Evolutionary conservation across 2,113 vertebrate species (phyloP).

Genomic region (Oostethus manadensis): DNA sequence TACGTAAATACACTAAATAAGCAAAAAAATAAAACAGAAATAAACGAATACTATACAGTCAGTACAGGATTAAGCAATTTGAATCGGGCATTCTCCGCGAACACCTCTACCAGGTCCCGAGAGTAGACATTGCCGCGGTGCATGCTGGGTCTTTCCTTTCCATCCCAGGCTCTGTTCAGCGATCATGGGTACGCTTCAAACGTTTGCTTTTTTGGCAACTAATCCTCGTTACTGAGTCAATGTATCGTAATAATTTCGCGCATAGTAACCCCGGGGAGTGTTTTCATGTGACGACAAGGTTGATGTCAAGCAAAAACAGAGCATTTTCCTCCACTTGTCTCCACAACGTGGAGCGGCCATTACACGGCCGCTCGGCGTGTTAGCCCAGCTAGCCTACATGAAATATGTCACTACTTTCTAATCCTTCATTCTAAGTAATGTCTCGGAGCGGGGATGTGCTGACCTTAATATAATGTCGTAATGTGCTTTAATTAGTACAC

Average conservation of each 20-base stretch:
- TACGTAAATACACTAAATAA: no score
- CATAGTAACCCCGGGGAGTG: conserved; percentile 2
- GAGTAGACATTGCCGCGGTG: conserved; percentile 61
- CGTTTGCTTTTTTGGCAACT: not conserved
- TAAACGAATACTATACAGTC: no score
- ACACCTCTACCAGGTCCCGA: conserved; percentile 34
- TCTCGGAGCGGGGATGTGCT: no score
- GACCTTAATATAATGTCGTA: no score
- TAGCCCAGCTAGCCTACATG: not conserved
- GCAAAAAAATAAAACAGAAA: no score
- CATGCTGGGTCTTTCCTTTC: conserved; percentile 72
- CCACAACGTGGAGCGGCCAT: conserved; percentile 68
- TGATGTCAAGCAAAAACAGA: not conserved
- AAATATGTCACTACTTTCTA: no score
- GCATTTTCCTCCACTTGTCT: not conserved
- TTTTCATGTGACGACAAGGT: not conserved
- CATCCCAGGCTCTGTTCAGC: conserved; percentile 63
- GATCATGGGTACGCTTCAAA: conserved; percentile 71
- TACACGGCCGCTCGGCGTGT: conserved; percentile 10
- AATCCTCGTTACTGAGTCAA: rapidly evolving
- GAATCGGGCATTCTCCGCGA: conserved; percentile 41
- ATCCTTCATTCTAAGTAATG: no score
- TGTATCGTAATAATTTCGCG: rapidly evolving
- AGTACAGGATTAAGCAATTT: not conserved
- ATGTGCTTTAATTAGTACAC: no score